A percentile compares a stretch with the other conserved stretches of the same genome.
phyloP scores from a whole-genome alignment of 1,140 invertebrate species.

The Zaprionus ghesquierei region DNA sequence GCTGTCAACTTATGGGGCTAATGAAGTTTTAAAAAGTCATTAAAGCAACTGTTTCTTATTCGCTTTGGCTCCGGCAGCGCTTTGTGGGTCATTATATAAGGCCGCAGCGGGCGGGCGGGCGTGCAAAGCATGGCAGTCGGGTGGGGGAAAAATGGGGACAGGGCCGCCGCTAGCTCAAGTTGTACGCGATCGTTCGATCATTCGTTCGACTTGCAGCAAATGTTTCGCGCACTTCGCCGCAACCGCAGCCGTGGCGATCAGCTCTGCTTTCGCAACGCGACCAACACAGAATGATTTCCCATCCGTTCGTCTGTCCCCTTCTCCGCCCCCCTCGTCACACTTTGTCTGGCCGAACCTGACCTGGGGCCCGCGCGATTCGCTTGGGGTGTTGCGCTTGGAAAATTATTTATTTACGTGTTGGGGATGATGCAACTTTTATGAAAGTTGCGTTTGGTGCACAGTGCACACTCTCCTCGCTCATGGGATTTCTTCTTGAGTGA shows the following conservation, averaged over 20 bases:
- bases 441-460: background rate
- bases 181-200: conserved; percentile 21
- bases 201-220: conserved; percentile 34
- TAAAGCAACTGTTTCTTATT: conserved; percentile 60
- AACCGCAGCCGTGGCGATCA: conserved; percentile 36
- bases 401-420: conserved; percentile 15
- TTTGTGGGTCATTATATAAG: conserved; percentile 69
- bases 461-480: no score
- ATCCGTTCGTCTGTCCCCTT: conserved; percentile 8
- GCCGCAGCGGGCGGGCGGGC: background rate
- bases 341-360: background rate
- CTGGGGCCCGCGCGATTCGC: conserved; percentile 6
- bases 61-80: conserved; percentile 1
- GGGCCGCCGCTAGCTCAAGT: conserved; percentile 12
- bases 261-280: conserved; percentile 57
- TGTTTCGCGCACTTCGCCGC: conserved; percentile 48
- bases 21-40: conserved; percentile 61
- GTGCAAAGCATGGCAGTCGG: no score
- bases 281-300: conserved; percentile 9
- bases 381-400: background rate
- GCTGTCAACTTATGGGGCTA: conserved; percentile 21
- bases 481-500: background rate
- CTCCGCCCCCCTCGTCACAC: background rate
- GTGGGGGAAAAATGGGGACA: conserved; percentile 9
- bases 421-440: conserved; percentile 40